Conservation (phyloP, 2,797 vertebrate genomes). For the Babyrousa celebensis region DNA sequence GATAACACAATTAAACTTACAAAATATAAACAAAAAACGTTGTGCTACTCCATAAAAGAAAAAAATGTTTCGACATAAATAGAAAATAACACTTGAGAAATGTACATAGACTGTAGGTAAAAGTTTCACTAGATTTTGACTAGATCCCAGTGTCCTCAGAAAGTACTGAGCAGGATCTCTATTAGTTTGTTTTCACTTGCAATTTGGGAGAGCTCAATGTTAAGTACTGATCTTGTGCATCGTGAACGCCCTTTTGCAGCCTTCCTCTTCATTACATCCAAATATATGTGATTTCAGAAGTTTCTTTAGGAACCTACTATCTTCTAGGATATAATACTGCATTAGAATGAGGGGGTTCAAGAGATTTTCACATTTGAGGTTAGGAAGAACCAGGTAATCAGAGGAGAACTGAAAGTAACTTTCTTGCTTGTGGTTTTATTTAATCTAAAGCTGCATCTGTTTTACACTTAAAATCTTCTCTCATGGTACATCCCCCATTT, state of each 20-base stretch:
- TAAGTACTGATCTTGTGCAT: background rate
- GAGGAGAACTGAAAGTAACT: conserved; percentile 35
- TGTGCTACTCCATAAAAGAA: background rate
- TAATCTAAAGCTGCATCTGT: conserved; percentile 44
- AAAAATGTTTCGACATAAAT: background rate
- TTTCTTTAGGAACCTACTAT: background rate
- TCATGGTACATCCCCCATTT: background rate
- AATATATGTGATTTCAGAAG: conserved; percentile 30
- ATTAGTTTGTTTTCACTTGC: background rate
- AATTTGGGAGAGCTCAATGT: background rate
- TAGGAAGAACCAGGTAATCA: background rate
- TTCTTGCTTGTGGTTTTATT: conserved; percentile 32
- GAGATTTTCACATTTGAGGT: conserved; percentile 44
- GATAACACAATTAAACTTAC: background rate
- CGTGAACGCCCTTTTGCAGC: background rate
- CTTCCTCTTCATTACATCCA: background rate
- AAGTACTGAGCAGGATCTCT: background rate
- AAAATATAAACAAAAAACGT: conserved; percentile 28
- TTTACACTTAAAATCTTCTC: conserved; percentile 33
- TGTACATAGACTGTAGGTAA: background rate
- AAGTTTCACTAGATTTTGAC: conserved; percentile 6
- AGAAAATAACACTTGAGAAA: background rate
- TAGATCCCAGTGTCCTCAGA: background rate
- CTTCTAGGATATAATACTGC: background rate
- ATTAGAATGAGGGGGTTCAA: background rate